phyloP scores from a whole-genome alignment of 2,888 invertebrate species.

The Bhutanitis thaidina region DNA sequence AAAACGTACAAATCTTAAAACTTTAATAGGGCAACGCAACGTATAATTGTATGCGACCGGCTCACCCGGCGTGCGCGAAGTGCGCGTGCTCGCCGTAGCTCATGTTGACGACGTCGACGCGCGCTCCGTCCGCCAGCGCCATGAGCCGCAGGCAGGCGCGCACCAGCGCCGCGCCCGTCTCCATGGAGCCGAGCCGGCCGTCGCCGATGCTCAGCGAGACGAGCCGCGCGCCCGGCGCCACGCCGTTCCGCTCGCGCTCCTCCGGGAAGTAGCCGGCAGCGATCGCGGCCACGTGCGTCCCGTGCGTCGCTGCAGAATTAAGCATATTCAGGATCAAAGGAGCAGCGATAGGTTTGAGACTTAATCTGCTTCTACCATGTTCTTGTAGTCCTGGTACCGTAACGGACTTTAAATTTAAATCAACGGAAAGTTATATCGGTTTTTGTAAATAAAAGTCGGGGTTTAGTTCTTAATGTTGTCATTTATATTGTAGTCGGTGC shows the following conservation, averaged over 20 bases:
- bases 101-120: constrained; percentile 94
- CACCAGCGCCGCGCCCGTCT: constrained; percentile 95
- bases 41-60: no score
- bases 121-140: constrained; percentile 74
- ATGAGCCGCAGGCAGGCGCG: constrained; percentile 94
- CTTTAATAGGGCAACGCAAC: no score
- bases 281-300: constrained; percentile 98
- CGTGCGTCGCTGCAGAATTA: constrained; percentile 93
- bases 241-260: constrained; percentile 92
- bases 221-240: constrained; percentile 97
- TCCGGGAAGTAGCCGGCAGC: constrained; percentile 94
- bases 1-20: no score
- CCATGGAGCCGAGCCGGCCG: constrained; percentile 94
- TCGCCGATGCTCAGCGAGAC: constrained; percentile 97
- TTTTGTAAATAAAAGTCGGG: no score
- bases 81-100: constrained; percentile 98
- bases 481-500: no score
- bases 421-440: no score
- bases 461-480: no score
- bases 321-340: no score
- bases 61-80: constrained; percentile 93
- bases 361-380: no score
- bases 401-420: no score
- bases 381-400: no score
- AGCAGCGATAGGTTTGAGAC: no score